Conservation (phyloP, 1,140 invertebrate genomes). For the Trachymyrmex septentrionalis region DNA sequence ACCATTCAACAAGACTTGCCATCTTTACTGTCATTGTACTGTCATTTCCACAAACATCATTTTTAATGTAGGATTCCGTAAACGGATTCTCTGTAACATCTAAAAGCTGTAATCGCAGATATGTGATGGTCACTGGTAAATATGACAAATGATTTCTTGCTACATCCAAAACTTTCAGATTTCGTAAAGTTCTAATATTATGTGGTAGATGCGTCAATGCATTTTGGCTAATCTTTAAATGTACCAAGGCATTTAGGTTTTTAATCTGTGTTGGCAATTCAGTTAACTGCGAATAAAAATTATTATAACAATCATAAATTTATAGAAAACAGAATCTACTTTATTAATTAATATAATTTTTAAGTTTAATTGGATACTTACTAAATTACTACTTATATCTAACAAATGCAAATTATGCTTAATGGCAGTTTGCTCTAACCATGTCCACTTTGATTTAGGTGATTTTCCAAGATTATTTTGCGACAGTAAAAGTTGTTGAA, state of each 20-base stretch:
- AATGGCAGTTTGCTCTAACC: constrained; percentile 88
- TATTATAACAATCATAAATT: constrained; percentile 30
- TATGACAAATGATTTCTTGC: constrained; percentile 87
- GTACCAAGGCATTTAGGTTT: constrained; percentile 87
- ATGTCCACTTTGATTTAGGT: constrained; percentile 88
- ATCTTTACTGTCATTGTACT: constrained; percentile 73
- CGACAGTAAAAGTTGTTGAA: constrained; percentile 90
- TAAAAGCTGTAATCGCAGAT: constrained; percentile 86
- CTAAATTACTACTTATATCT: constrained; percentile 89
- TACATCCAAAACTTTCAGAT: constrained; percentile 85
- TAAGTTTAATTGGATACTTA: constrained; percentile 76
- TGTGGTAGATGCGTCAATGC: constrained; percentile 82
- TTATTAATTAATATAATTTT: background rate
- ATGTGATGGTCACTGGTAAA: constrained; percentile 86
- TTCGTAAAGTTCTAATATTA: constrained; percentile 82
- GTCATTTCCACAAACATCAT: background rate
- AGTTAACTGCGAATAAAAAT: constrained; percentile 75
- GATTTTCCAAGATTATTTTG: constrained; percentile 90
- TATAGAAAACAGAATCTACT: background rate
- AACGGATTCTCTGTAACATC: constrained; percentile 88
- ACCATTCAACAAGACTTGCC: constrained; percentile 76
- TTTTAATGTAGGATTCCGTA: constrained; percentile 45
- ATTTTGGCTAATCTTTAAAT: constrained; percentile 88
- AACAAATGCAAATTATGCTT: constrained; percentile 87
- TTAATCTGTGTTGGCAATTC: constrained; percentile 88